Conservation (phyloP, 30 jellyfish, hydroid and myxozoan species). For the Sanderia malayensis region DNA sequence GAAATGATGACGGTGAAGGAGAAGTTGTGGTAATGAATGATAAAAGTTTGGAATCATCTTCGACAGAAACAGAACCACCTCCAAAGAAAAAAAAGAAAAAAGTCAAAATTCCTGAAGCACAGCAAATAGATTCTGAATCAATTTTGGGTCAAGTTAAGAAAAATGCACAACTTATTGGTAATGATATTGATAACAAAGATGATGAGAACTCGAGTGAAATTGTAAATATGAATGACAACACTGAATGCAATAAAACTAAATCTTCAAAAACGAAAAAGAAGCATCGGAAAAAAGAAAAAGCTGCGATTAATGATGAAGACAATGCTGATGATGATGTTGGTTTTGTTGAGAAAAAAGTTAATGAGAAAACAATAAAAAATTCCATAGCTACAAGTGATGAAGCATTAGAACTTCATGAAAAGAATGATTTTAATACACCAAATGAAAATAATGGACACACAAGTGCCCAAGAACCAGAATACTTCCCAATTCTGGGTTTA, state of each 20-base stretch:
- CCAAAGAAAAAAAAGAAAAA: not conserved
- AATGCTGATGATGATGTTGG: constrained; percentile 2
- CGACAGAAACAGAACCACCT: not conserved
- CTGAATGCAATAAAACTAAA: not conserved
- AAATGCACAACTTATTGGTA: no score
- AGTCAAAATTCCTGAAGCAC: not conserved
- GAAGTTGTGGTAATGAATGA: no score
- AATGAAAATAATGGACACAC: not conserved
- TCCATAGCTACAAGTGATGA: not conserved
- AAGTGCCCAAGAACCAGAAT: constrained; percentile 11
- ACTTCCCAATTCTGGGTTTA: constrained; percentile 49
- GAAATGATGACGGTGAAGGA: not conserved
- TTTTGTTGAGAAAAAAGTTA: not conserved
- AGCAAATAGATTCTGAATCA: no score
- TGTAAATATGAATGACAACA: not conserved
- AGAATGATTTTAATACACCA: not conserved
- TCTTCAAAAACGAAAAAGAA: not conserved
- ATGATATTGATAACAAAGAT: not conserved
- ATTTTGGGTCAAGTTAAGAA: no score
- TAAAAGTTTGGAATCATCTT: not conserved
- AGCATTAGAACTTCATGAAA: not conserved
- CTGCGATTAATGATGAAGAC: constrained; percentile 1
- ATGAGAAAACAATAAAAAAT: not conserved
- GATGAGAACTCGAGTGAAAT: no score
- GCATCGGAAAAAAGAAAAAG: not conserved